Base-by-base conservation (phyloP, 23 tunicate genomes). In the Halocynthia roretzi region DNA sequence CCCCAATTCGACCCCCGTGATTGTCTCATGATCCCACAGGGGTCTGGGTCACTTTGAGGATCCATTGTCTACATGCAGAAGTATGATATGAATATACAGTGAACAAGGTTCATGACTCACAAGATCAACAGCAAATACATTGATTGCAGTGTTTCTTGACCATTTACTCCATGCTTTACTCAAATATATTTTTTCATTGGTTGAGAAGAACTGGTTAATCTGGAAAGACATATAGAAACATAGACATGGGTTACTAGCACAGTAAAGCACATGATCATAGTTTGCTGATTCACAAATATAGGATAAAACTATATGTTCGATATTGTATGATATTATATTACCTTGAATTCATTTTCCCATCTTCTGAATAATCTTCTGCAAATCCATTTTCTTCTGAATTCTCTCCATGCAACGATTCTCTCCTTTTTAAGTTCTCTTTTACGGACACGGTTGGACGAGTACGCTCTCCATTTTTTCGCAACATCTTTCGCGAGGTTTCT, bases 401-500 rank as follows among this genome's bases (percentile, higher is more conserved):
- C 10, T 6, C 19, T 48, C 22, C 22, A 40, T 48, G 31, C 31
- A 9, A 65, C 70, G 14, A 20, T 15, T 65, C 70, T 65, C 14
- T 65, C 70, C 31, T 65, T 48, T 65, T 15, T 65, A 48, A 65
- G 22, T 65, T 48, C 49, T 65, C 19, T 40, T 65, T 65, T 15
- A 11, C 10, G 10, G 22, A 65, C 70, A 65, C 70, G 70, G 70
- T 65, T 15, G 15, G 19, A 9, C 5, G 70, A 40, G 31, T 65
- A 65, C 5, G 48, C 31, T 65, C 70, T 65, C 70, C 70, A 65
- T 65, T 65, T 65, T 10, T 40, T 15, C 0, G 31, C 31, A 10
- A 65, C 70, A 65, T 65, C 70, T 20, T 20, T 20, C 9, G 70
- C 70, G 22, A 65, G 31, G 19, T 65, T 48, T 10, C 70, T 40